phyloP scores from a whole-genome alignment of 2,113 vertebrate species.

The Promerops cafer region DNA sequence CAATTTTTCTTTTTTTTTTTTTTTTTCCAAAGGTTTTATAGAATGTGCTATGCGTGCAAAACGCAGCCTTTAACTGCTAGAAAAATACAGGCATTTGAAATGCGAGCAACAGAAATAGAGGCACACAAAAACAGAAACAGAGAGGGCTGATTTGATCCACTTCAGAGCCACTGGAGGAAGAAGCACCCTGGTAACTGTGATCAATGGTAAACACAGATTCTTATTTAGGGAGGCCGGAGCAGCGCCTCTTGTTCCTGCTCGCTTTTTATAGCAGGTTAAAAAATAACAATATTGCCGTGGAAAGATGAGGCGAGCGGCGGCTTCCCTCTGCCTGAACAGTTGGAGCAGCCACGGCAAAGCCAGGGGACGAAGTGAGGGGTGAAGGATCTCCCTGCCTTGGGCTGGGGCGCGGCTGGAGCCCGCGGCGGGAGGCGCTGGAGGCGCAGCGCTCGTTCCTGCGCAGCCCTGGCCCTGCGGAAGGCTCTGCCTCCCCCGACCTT shows the following conservation, averaged over 20 bases:
- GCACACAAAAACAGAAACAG: neutral
- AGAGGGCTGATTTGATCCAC: neutral
- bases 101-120: slow-evolving; percentile 27
- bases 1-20: neutral
- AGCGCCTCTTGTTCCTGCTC: neutral
- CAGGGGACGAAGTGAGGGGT: neutral
- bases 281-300: neutral
- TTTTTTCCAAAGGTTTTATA: slow-evolving; percentile 49
- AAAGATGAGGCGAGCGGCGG: neutral
- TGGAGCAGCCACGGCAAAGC: neutral
- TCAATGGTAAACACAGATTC: neutral
- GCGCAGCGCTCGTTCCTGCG: neutral
- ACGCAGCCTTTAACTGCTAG: slow-evolving; percentile 51
- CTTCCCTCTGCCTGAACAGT: neutral
- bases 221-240: neutral
- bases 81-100: slow-evolving; percentile 64
- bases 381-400: neutral
- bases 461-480: slow-evolving; percentile 18
- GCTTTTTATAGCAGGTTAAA: neutral
- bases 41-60: slow-evolving; percentile 59
- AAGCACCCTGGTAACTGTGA: neutral
- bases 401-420: slow-evolving; percentile 4
- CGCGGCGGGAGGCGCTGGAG: slow-evolving; percentile 20
- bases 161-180: neutral
- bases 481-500: slow-evolving; percentile 45